Evolutionary conservation across 2,888 invertebrate genomes (phyloP), one percentile per base, ranked within the genome.

Genomic region (Auanema sp.): DNA sequence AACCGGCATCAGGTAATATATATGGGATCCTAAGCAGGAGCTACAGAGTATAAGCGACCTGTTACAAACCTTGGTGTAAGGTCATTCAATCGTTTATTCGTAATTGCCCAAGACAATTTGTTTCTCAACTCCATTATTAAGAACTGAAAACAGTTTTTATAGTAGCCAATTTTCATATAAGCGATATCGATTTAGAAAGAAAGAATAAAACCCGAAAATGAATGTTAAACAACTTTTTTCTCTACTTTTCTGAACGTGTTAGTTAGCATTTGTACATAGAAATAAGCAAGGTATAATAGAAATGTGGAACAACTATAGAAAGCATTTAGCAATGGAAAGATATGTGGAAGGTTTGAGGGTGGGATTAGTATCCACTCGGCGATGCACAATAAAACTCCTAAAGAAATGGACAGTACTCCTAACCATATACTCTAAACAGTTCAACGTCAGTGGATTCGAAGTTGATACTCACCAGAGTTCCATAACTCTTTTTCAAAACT

Each of bases 221-320:
- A 24, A n/a, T 8, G 40, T 49, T 62, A 62, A 14, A 41, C 23
- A 25, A 44, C 18, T 51, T 57, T 62, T 21, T 57, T 57, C n/a
- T 50, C 18, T 42, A 50, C 49, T 24, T 60, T 60, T n/a, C 21
- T n/a, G 10, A 18, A 54, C 44, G 62, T 64, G 25, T 64, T 61
- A 11, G 33, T 42, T 5, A 63, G 14, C 56, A 59, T 51, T 59
- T 53, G 21, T 1, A 58, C 0, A n/a, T 62, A 64, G 52, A 71
- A 66, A 12, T 42, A 60, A 1, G 49, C n/a, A 2, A 68, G 49
- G 50, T 69, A 69, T 57, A 43, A 47, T 8, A 71, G 64, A 84
- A 94, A 93, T 87, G 94, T 93, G 1, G 86, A 84, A 85, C 91
- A 95, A 10, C 91, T 91, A 85, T 90, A 92, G 8, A 90, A 86